These are phyloP conservation scores for Tetramorium bicarinatum DNA, from an alignment of 2,888 invertebrate genomes.

Conservation along the genomic window DNA sequence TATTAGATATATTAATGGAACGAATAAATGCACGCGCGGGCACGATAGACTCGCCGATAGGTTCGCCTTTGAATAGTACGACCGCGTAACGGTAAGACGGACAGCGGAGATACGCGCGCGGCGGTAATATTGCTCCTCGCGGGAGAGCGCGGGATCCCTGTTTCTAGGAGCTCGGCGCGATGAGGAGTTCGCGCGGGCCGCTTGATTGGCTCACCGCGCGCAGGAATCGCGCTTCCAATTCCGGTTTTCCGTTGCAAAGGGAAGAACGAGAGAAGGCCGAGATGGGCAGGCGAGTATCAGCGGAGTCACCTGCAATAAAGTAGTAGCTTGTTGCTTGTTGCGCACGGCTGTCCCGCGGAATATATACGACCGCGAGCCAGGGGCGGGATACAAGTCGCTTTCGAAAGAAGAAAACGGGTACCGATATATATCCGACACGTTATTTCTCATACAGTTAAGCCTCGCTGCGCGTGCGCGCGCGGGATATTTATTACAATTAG, in stretches of 20 bases:
- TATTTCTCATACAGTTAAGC: conserved; percentile 47
- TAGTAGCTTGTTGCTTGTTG: conserved; percentile 60
- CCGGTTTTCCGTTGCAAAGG: conserved; percentile 66
- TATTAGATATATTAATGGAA: conserved; percentile 47
- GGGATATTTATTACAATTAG: conserved; percentile 54
- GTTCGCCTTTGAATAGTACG: conserved; percentile 36
- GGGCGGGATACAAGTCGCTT: conserved; percentile 38
- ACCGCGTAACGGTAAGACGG: conserved; percentile 62
- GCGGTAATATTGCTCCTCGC: conserved; percentile 49
- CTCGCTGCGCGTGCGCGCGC: conserved; percentile 13
- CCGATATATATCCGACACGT: conserved; percentile 45
- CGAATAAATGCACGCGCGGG: conserved; percentile 29
- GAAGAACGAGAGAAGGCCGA: conserved; percentile 32
- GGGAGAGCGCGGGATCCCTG: conserved; percentile 1
- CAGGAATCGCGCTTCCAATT: conserved; percentile 64
- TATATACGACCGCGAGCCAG: conserved; percentile 33
- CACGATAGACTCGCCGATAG: conserved; percentile 46
- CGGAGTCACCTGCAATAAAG: conserved; percentile 62
- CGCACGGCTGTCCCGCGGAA: conserved; percentile 55
- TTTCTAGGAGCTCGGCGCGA: conserved; percentile 31
- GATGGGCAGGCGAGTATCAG: conserved; percentile 68
- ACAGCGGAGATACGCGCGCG: conserved; percentile 29
- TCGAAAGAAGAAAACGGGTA: conserved; percentile 38
- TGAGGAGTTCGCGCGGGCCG: conserved; percentile 46
- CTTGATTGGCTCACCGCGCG: conserved; percentile 56